Conservation (phyloP, 2,797 vertebrate species). For the Vultur gryphus region DNA sequence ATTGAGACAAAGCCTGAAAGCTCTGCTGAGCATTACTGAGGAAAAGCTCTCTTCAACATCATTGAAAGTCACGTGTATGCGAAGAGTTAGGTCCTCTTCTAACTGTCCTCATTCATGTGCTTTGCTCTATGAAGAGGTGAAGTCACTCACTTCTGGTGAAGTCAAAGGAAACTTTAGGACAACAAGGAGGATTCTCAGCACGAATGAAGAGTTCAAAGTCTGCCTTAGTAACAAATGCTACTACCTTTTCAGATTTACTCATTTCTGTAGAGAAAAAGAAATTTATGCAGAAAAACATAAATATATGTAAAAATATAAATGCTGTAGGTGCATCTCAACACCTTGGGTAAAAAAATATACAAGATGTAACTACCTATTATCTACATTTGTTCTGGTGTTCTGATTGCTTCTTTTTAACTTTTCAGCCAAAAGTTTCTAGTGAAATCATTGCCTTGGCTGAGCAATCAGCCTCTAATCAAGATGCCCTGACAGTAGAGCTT, state of each 20-base stretch:
- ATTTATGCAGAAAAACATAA: background rate
- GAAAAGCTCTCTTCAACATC: background rate
- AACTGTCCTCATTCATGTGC: background rate
- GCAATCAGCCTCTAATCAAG: background rate
- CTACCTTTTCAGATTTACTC: background rate
- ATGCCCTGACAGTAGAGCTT: background rate
- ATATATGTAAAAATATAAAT: background rate
- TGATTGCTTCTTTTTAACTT: background rate
- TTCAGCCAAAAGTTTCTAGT: background rate
- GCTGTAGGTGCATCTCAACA: background rate
- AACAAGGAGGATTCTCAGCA: background rate
- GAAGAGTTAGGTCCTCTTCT: background rate
- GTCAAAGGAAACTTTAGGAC: background rate
- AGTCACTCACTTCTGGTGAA: background rate
- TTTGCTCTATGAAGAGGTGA: background rate
- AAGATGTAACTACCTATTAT: background rate
- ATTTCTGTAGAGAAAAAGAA: background rate
- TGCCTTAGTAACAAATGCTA: background rate
- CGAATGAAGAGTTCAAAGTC: background rate
- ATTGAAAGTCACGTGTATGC: background rate
- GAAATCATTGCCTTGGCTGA: background rate
- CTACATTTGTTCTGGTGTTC: background rate
- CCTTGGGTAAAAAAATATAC: background rate
- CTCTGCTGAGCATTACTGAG: background rate
- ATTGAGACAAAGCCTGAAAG: background rate